Conservation (phyloP, 2,797 vertebrate species). For the Onychomys torridus region DNA sequence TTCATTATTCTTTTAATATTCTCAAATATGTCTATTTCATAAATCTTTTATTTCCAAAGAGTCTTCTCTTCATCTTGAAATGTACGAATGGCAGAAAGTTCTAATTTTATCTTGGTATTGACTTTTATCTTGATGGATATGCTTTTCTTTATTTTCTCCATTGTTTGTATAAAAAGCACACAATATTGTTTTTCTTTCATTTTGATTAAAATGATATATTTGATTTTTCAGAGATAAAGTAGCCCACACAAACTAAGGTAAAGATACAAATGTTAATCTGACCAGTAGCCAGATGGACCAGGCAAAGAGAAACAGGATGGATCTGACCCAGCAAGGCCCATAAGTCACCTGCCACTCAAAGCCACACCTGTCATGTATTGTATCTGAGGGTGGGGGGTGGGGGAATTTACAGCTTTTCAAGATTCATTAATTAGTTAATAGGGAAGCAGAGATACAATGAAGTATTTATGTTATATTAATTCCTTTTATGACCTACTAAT, state of each 20-base stretch:
- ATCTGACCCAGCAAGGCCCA: conserved; percentile 14
- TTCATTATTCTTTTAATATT: conserved; percentile 82
- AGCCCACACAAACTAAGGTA: conserved; percentile 72
- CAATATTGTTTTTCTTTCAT: conserved; percentile 85
- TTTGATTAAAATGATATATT: conserved; percentile 88
- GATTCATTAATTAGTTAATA: conserved; percentile 54
- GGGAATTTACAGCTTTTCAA: conserved; percentile 73
- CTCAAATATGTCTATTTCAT: conserved; percentile 81
- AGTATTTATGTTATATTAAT: conserved; percentile 69
- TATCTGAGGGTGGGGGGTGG: conserved; percentile 39
- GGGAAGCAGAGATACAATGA: background rate
- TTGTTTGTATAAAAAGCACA: conserved; percentile 87
- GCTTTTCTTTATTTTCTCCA: conserved; percentile 86
- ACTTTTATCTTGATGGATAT: conserved; percentile 87
- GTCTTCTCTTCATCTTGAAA: conserved; percentile 78
- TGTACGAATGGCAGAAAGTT: conserved; percentile 80
- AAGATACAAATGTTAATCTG: conserved; percentile 77
- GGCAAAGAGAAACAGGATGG: conserved; percentile 13
- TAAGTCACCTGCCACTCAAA: conserved; percentile 60
- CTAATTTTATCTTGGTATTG: conserved; percentile 85
- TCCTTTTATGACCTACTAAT: conserved; percentile 59
- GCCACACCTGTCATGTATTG: conserved; percentile 58
- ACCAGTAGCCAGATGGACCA: conserved; percentile 58
- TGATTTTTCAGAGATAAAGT: conserved; percentile 87
- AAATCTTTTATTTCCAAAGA: conserved; percentile 70